Evolutionary conservation across 2,888 invertebrate species (phyloP), one percentile per base, ranked within the genome.

Genomic region (Patella caerulea): DNA sequence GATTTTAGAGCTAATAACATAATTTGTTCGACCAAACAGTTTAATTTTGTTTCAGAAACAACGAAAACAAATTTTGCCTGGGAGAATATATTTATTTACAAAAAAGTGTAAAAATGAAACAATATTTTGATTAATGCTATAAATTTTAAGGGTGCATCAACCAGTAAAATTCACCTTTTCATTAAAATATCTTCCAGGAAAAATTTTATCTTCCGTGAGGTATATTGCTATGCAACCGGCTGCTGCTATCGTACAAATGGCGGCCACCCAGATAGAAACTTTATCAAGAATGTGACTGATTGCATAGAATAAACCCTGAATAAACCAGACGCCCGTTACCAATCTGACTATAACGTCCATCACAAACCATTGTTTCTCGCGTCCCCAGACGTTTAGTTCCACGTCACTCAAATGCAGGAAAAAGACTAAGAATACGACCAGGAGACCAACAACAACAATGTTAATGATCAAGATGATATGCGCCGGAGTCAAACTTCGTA

Each of bases 371-470:
- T 78, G 75, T 17, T 78, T 75, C 53, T 83, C 82, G 17, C 76
- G 70, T 9, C 83, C 83, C 83, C 83, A 84, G 1, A 81, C 81
- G 71, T 83, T 81, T 7, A 79, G 45, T 71, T 84, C 84, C 12
- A 79, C 75, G 17, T 82, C 79, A 34, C 82, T 74, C 2, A 81
- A 55, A 71, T 81, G 78, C 7, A 84, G 75, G 59, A 80, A 80
- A 59, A 79, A 81, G 12, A 82, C 65, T 17, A 84, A 71, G 24
- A 77, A 79, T 12, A 76, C 69, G 11, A 72, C 79, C 7, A 79
- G 34, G 0, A 78, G n/a, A 3, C 79, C 75, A 14, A 78, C 19
- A 0, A 76, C n/a, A 11, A 82, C 45, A 79, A 84, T 77, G 71
- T 78, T 81, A 3, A 80, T 65, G 9, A 84, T 80, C 15, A 85